phyloP scores from a whole-genome alignment of 2,888 invertebrate species.

The Onchidella celtica region DNA sequence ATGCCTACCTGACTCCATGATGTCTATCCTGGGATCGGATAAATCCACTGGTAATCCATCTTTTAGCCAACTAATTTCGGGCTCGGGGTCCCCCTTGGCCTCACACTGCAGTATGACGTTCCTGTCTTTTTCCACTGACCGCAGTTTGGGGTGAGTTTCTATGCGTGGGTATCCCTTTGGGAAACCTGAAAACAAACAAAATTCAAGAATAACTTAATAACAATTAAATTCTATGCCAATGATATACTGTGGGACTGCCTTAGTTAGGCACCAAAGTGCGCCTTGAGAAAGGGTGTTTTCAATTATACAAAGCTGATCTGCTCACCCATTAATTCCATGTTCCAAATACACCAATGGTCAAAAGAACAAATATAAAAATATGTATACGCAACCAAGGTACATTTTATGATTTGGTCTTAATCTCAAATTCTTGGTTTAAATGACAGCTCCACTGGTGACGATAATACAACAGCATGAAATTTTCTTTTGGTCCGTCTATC shows the following conservation, averaged over 20 bases:
- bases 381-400: too few species aligned
- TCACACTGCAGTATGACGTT: constrained; percentile 93
- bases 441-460: too few species aligned
- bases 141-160: constrained; percentile 91
- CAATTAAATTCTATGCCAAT: too few species aligned
- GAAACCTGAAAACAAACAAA: constrained; percentile 86
- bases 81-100: constrained; percentile 90
- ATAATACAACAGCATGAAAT: too few species aligned
- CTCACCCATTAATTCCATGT: too few species aligned
- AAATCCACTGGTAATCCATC: constrained; percentile 90
- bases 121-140: constrained; percentile 97
- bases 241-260: neutral
- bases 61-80: constrained; percentile 94
- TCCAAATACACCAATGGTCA: too few species aligned
- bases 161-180: constrained; percentile 96
- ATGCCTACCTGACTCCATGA: constrained; percentile 67
- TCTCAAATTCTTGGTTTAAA: too few species aligned
- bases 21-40: constrained; percentile 77
- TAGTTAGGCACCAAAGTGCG: neutral
- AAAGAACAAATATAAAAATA: too few species aligned
- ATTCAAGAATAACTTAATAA: neutral
- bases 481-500: too few species aligned
- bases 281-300: constrained; percentile 3
- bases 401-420: too few species aligned
- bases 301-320: too few species aligned